A percentile compares a stretch with the other conserved stretches of the same genome.
phyloP scores from a whole-genome alignment of 2,797 vertebrate genomes.

The Semotilus atromaculatus region DNA sequence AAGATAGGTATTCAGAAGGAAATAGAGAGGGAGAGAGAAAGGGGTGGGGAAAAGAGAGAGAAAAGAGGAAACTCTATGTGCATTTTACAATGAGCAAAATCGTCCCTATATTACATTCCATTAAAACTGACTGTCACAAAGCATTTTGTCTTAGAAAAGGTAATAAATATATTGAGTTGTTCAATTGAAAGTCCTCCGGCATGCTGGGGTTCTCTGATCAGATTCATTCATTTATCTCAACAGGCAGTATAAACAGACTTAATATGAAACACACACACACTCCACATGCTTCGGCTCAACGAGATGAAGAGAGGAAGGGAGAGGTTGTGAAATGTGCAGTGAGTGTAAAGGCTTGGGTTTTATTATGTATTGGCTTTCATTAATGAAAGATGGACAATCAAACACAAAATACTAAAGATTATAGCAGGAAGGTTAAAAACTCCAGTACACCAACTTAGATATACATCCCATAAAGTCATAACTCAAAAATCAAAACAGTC shows the following conservation, averaged over 20 bases:
- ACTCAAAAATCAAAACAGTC: neutral
- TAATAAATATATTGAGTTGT: neutral
- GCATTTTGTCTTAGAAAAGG: neutral
- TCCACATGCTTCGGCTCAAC: neutral
- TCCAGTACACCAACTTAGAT: neutral
- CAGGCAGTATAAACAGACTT: conserved; percentile 3
- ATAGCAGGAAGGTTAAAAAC: neutral
- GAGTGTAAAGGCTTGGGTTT: neutral
- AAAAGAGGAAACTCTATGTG: neutral
- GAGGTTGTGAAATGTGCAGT: conserved; percentile 8
- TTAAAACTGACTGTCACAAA: neutral
- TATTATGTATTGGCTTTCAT: neutral
- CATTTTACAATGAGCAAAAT: neutral
- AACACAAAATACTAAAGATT: neutral
- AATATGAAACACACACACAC: conserved; percentile 1
- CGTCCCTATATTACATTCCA: neutral
- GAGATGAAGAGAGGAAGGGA: neutral
- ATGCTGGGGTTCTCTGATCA: neutral
- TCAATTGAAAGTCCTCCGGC: neutral
- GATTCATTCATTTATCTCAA: conserved; percentile 8
- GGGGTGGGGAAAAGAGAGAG: neutral
- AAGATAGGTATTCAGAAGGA: neutral
- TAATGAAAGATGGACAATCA: neutral
- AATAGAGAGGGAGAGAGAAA: neutral
- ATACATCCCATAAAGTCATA: neutral